These are phyloP conservation scores for Leuciscus idus DNA, from an alignment of 2,113 vertebrate species.

Conservation along the genomic window DNA sequence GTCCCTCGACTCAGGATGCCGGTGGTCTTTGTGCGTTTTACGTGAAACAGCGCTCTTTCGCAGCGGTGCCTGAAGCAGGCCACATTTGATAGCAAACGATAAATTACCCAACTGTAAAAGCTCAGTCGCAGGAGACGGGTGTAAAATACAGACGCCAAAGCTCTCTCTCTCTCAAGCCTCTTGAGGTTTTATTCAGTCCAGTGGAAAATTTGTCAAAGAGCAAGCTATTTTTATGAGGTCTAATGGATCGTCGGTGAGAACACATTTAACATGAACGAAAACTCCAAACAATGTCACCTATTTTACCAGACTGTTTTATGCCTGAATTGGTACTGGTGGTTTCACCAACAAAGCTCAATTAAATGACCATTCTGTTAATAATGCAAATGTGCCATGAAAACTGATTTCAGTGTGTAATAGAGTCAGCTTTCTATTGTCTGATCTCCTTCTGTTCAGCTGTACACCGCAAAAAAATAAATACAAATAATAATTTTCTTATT, in stretches of 20 bases:
- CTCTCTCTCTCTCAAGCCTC: conserved; percentile 41
- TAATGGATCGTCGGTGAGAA: conserved; percentile 38
- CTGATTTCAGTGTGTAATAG: too few species aligned
- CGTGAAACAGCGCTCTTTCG: background rate
- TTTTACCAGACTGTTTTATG: background rate
- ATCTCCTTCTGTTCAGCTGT: too few species aligned
- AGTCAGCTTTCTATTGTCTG: too few species aligned
- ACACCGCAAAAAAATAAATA: too few species aligned
- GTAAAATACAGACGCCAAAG: conserved; percentile 50
- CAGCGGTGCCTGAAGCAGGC: conserved; percentile 34
- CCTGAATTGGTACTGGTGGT: background rate
- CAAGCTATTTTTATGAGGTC: conserved; percentile 27
- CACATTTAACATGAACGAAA: conserved; percentile 36
- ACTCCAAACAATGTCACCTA: background rate
- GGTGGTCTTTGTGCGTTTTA: background rate
- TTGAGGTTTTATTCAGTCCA: conserved; percentile 49
- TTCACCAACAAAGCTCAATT: background rate
- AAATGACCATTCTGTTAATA: background rate
- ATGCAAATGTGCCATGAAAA: background rate
- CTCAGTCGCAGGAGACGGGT: conserved; percentile 39
- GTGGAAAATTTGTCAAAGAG: conserved; percentile 53
- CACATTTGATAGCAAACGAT: conserved; percentile 55
- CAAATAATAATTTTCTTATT: too few species aligned
- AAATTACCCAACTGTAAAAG: conserved; percentile 59
- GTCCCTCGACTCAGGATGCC: background rate